Conservation (phyloP, 2,113 vertebrate genomes). For the Phalacrocorax carbo region DNA sequence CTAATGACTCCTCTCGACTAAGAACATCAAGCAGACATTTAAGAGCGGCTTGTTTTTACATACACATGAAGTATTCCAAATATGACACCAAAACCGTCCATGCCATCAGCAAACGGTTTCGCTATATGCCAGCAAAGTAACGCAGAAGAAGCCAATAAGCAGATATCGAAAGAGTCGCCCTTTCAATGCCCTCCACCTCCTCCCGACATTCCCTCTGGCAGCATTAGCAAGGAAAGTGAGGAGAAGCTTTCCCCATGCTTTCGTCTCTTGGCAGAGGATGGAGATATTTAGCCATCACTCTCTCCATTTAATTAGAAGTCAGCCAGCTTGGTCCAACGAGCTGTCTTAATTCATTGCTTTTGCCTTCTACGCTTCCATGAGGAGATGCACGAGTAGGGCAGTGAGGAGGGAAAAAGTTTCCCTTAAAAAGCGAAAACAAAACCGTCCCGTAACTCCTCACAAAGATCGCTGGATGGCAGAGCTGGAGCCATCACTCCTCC, state of each 20-base stretch:
- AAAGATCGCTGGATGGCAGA: background rate
- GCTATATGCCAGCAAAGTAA: background rate
- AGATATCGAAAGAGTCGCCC: background rate
- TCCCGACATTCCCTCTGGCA: background rate
- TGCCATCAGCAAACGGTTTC: background rate
- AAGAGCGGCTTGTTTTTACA: accelerated
- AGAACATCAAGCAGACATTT: background rate
- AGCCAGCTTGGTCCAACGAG: background rate
- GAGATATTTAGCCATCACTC: background rate
- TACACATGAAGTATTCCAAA: background rate
- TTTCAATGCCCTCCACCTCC: background rate
- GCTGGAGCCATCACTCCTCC: background rate
- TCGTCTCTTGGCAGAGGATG: background rate
- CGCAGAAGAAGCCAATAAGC: accelerated
- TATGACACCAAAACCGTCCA: accelerated
- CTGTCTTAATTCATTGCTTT: background rate
- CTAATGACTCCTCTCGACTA: background rate
- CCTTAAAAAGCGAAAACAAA: background rate
- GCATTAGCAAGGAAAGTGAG: background rate
- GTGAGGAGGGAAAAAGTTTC: background rate
- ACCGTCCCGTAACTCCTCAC: background rate
- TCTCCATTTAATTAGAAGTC: background rate
- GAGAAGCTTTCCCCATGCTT: background rate
- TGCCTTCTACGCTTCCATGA: background rate
- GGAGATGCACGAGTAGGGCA: background rate